Evolutionary conservation across 2,113 vertebrate genomes (phyloP), one percentile per base, ranked within the genome.

Genomic region (Melanerpes formicivorus): DNA sequence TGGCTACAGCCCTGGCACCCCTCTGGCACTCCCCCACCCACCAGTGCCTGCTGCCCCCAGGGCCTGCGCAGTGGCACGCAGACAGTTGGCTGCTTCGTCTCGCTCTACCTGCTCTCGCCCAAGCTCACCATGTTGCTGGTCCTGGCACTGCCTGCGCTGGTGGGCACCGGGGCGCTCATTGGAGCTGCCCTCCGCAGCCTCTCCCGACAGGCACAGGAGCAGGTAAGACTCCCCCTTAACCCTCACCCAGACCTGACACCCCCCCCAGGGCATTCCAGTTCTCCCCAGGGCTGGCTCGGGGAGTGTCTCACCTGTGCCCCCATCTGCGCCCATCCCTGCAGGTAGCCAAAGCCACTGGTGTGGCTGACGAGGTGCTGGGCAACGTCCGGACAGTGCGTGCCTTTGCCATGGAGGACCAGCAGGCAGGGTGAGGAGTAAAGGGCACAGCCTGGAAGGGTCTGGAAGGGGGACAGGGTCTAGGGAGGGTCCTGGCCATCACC

Each of bases 321-420:
- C 6, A n/a, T 11, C 64, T 11, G 6, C 54, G 17, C 4, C 14
- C 26, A 6, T 44, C 29, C 73, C 25, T 2, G 7, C 91, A 99
- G 99, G 97, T 99, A 22, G 98, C 99, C 72, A 99, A 97, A 96
- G 98, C 99, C n/a, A 99, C 98, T 0, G 98, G 97, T 3, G 98
- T 99, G 82, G 99, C 99, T 0, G 98, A 99, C 1, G 99, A 99
- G 95, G 99, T 98, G 1, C 98, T 99, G 74, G 98, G 98, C 11
- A 99, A 99, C 0, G 98, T 99, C 8, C 97, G 99, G 30, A 99
- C 99, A 0, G 99, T 99, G 93, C 98, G 98, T 22, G 99, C 99
- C 63, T 99, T 99, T 15, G 98, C 99, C 79, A 99, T 99, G 99
- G 99, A 99, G 93, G 97, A 98, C 19, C 89, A 96, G 80, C 98